Conservation (phyloP, 2,888 invertebrate genomes). For the Willowsia nigromaculata region DNA sequence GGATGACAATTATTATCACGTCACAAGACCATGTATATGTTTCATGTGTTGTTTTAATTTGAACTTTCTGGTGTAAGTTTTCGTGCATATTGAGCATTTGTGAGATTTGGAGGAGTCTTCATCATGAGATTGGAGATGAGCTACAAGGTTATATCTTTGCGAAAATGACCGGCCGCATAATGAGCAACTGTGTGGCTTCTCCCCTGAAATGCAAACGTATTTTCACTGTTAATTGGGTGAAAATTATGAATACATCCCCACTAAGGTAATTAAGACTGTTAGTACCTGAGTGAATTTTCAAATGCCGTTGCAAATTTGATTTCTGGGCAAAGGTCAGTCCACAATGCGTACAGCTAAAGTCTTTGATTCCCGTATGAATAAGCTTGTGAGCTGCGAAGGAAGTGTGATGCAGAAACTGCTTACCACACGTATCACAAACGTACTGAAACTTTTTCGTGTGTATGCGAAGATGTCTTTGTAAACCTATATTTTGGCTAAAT, state of each 20-base stretch:
- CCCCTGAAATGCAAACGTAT: slow-evolving; percentile 81
- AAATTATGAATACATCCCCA: too few species aligned
- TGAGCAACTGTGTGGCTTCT: slow-evolving; percentile 80
- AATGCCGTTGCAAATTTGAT: slow-evolving; percentile 86
- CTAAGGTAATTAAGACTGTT: background rate
- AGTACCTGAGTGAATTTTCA: slow-evolving; percentile 84
- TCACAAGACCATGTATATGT: slow-evolving; percentile 19
- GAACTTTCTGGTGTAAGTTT: slow-evolving; percentile 80
- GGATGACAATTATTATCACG: background rate
- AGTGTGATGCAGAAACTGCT: slow-evolving; percentile 86
- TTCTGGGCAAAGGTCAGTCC: slow-evolving; percentile 84
- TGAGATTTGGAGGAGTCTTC: slow-evolving; percentile 82
- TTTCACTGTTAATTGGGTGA: too few species aligned
- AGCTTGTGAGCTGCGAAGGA: slow-evolving; percentile 87
- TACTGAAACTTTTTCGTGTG: slow-evolving; percentile 83
- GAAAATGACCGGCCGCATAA: slow-evolving; percentile 81
- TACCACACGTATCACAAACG: slow-evolving; percentile 85
- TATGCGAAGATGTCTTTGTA: slow-evolving; percentile 84
- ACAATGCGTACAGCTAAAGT: slow-evolving; percentile 84
- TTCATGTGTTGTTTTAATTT: slow-evolving; percentile 80
- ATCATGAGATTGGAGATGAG: slow-evolving; percentile 82
- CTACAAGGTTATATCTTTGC: slow-evolving; percentile 83
- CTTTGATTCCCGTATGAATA: slow-evolving; percentile 85
- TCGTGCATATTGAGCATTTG: slow-evolving; percentile 83
- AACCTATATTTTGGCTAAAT: slow-evolving; percentile 84